Evolutionary conservation across 1,140 invertebrate species (phyloP), one percentile per base, ranked within the genome.

Genomic region (Holcopasites calliopsidis): DNA sequence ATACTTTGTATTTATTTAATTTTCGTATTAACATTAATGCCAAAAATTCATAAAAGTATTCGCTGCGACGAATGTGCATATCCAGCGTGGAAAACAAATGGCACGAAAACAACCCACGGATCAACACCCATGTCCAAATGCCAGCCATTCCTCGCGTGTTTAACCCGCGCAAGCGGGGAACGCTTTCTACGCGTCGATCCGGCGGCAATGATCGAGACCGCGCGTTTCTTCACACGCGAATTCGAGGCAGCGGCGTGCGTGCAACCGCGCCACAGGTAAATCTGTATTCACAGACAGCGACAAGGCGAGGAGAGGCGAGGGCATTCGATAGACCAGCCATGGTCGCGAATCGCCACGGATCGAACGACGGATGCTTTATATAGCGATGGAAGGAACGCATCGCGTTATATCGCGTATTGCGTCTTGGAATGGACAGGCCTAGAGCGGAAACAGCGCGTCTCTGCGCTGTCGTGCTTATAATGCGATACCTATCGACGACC

Each of bases 301-400:
- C 52, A 26, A 28, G 31, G 38, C 16, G 58, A 40, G 44, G 61
- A 38, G n/a, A 28, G 1, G 10, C 49, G 61, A 66, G n/a, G n/a
- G n/a, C n/a, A n/a, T 47, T 65, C 38, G 55, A 73, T 44, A 44
- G 50, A 42, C 26, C 21, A 31, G 44, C 47, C 58, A 40, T 10
- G 68, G 40, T n/a, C n/a, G n/a, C 44, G 35, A 52, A 40, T 50
- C 44, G 62, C 49, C 13, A 35, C 44, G 31, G 31, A 55, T 73
- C 49, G 71, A 35, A 73, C 47, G 42, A 28, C n/a, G 62, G 38
- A 42, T 38, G 71, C 71, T 74, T 74, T 74, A 74, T 74, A 74
- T 74, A 74, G 71, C 16, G 23, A 64, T 73, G 26, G 70, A 55
- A 66, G 21, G 62, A 66, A 50, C 69, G 52, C 28, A 18, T 18